Percentiles rank a stretch among this genome's conserved stretches.
phyloP scores from a whole-genome alignment of 2,888 invertebrate species.

The Hedya salicella region DNA sequence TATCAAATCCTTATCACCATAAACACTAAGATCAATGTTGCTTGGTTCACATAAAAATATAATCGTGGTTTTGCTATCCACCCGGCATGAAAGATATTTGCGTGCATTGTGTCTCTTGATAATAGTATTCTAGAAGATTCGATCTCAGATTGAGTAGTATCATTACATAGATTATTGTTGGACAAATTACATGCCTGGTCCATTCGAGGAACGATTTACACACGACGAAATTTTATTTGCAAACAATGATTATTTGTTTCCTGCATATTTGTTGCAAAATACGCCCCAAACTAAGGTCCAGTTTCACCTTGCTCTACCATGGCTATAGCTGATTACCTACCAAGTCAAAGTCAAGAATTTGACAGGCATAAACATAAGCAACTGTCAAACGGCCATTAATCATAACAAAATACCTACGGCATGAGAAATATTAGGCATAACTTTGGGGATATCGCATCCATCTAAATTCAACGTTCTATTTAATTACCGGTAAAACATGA shows the following conservation, averaged over 20 bases:
- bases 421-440: too few relatives aligned
- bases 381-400: too few relatives aligned
- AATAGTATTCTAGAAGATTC: not conserved
- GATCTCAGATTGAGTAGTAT: not conserved
- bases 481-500: too few relatives aligned
- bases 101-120: not conserved
- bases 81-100: not conserved
- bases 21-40: not conserved
- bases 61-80: not conserved
- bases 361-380: too few relatives aligned
- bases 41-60: not conserved
- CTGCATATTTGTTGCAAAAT: not conserved
- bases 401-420: too few relatives aligned
- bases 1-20: not conserved
- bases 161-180: not conserved
- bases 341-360: too few relatives aligned
- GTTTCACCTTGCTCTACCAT: too few relatives aligned
- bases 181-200: slow-evolving; percentile 2
- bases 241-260: not conserved
- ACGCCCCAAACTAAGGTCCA: too few relatives aligned
- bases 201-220: not conserved
- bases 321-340: too few relatives aligned
- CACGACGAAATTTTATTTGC: not conserved
- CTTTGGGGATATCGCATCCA: too few relatives aligned
- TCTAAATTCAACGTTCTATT: too few relatives aligned